Evolutionary conservation across 2,888 invertebrate genomes (phyloP).

Genomic region (Anaspis maculata): DNA sequence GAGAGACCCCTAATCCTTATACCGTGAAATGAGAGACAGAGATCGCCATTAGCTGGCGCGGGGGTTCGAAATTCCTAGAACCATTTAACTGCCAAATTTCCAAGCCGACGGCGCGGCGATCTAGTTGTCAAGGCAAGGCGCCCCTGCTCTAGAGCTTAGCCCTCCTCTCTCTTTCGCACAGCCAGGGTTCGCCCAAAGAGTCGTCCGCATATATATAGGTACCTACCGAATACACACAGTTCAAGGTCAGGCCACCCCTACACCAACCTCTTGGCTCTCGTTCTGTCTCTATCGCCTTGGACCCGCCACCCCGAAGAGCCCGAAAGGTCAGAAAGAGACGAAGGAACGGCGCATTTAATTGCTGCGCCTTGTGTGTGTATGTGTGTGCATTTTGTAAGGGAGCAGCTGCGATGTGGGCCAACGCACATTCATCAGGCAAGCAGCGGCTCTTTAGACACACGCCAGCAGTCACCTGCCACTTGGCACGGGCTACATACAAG

Average conservation of each 20-base stretch:
- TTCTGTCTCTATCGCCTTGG: slow-evolving; percentile 4
- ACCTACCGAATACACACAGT: slow-evolving; percentile 25
- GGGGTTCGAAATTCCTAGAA: slow-evolving; percentile 31
- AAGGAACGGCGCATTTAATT: slow-evolving; percentile 11
- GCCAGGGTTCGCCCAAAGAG: background rate
- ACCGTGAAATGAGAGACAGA: no score
- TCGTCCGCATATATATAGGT: no score
- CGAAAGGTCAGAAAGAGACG: slow-evolving; percentile 5
- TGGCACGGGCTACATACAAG: slow-evolving; percentile 27
- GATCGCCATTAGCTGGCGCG: slow-evolving; percentile 1
- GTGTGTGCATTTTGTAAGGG: slow-evolving; percentile 17
- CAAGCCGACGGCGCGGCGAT: no score
- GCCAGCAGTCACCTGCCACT: slow-evolving; percentile 44
- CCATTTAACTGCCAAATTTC: slow-evolving; percentile 37
- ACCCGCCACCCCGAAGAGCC: background rate
- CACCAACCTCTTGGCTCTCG: slow-evolving; percentile 15
- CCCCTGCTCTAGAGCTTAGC: background rate
- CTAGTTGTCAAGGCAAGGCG: slow-evolving; percentile 25
- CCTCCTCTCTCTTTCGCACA: background rate
- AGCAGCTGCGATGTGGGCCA: slow-evolving; percentile 32
- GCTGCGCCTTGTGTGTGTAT: slow-evolving; percentile 10
- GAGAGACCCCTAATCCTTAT: no score
- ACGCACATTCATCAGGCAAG: slow-evolving; percentile 32
- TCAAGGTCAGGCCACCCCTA: slow-evolving; percentile 39
- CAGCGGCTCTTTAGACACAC: slow-evolving; percentile 43